A percentile compares a stretch with the other conserved stretches of the same genome.
Conservation (phyloP, 1,140 invertebrate species). For the Rhagoletis zephyria region DNA sequence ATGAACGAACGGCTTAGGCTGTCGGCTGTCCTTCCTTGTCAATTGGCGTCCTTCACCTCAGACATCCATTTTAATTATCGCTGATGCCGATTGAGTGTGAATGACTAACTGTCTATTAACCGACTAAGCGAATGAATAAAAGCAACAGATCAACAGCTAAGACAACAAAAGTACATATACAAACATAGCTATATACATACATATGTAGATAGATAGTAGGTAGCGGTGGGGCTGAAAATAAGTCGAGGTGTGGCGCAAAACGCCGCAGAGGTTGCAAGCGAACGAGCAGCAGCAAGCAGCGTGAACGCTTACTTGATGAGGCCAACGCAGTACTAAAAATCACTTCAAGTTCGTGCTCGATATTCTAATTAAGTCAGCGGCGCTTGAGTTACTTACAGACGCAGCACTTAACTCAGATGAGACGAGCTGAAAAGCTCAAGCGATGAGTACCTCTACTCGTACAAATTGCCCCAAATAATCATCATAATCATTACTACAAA, state of each 20-base stretch:
- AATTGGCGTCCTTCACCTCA: conserved; percentile 39
- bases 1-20: neutral
- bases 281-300: neutral
- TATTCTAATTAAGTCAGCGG: conserved; percentile 40
- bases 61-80: conserved; percentile 29
- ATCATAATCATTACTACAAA: neutral
- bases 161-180: neutral
- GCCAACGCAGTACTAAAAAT: conserved; percentile 38
- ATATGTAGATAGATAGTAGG: neutral
- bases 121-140: neutral
- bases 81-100: conserved; percentile 15
- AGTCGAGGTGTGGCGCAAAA: neutral
- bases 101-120: conserved; percentile 25
- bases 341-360: neutral
- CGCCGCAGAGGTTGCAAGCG: no score
- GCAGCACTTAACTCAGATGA: no score
- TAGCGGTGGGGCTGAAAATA: neutral
- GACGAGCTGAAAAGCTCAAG: neutral
- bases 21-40: neutral
- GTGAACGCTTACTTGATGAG: neutral
- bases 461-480: neutral
- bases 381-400: no score
- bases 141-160: neutral
- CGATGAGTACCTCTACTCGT: neutral
- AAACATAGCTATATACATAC: neutral